Evolutionary conservation across 1,140 invertebrate species (phyloP), one percentile per base, ranked within the genome.

Genomic region (Brachionus manjavacas): DNA sequence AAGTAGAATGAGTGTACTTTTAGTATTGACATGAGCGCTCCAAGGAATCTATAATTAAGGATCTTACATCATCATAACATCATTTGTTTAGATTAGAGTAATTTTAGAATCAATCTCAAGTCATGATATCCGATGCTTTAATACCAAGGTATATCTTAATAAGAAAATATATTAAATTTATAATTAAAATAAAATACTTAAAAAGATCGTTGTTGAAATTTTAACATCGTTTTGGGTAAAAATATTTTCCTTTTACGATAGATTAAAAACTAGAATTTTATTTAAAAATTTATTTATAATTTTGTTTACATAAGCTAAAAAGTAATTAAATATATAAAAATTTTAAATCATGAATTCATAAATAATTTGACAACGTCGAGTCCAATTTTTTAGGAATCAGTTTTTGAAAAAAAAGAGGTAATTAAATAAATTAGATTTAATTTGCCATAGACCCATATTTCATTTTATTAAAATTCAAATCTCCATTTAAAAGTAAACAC

Each of bases 361-460:
- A 68, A 28, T 68, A 68, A 68, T 68, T 68, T 68, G 66, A 68
- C 66, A 68, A 68, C 31, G 66, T 68, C 66, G 66, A 39, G 66
- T 68, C 14, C 66, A 68, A 68, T 68, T 68, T 68, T 68, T 68
- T 68, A 14, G 66, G 31, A 68, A 68, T 60, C 52, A 20, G 52
- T 60, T 60, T 20, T 20, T 20, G 52, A 60, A 60, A 60, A 25
- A 60, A 60, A 60, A 60, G 1, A 60, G 52, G 52, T 60, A 60
- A 60, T 60, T 60, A 60, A 60, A 60, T 23, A 60, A 60, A 60
- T 60, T 60, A 60, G 52, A 60, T 9, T 60, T 60, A 60, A 60
- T 60, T 60, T 60, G 52, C 52, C 16, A 20, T 60, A 60, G 52
- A 60, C 52, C 20, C 20, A 60, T 60, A 60, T 60, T 60, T 60